phyloP scores from a whole-genome alignment of 2,797 vertebrate species.

The Fundulus diaphanus region DNA sequence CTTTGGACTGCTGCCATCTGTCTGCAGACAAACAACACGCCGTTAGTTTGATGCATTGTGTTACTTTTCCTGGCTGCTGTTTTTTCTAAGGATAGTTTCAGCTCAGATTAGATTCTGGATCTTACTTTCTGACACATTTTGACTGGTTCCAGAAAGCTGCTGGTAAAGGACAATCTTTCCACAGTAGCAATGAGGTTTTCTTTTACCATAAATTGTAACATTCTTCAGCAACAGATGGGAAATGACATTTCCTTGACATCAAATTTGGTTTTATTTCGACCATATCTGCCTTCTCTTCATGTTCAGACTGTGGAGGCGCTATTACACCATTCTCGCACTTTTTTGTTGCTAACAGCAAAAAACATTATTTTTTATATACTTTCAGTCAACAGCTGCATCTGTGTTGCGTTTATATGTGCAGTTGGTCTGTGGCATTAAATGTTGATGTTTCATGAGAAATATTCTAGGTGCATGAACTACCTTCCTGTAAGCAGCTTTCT shows the following conservation, averaged over 20 bases:
- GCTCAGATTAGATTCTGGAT: conserved; percentile 16
- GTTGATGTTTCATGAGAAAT: not conserved
- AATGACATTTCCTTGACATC: not conserved
- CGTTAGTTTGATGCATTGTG: conserved; percentile 10
- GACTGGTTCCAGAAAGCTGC: not conserved
- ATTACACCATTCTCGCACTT: not conserved
- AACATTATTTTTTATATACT: not conserved
- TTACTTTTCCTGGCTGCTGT: not conserved
- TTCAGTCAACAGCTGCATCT: not conserved
- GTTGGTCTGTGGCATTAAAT: not conserved
- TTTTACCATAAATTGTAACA: conserved; percentile 41
- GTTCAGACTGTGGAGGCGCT: not conserved
- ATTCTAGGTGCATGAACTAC: not conserved
- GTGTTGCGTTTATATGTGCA: not conserved
- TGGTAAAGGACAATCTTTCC: conserved; percentile 26
- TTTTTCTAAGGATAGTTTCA: not conserved
- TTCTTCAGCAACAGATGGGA: conserved; percentile 33
- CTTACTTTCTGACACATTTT: conserved; percentile 22
- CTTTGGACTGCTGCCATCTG: conserved; percentile 14
- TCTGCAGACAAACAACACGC: conserved; percentile 33
- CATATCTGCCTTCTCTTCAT: not conserved
- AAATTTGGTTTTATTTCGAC: not conserved
- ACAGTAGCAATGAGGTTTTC: conserved; percentile 19
- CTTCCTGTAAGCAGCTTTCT: not conserved
- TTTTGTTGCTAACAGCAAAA: not conserved